Conservation (phyloP, 2,888 invertebrate genomes). For the Conchocele bisecta region DNA sequence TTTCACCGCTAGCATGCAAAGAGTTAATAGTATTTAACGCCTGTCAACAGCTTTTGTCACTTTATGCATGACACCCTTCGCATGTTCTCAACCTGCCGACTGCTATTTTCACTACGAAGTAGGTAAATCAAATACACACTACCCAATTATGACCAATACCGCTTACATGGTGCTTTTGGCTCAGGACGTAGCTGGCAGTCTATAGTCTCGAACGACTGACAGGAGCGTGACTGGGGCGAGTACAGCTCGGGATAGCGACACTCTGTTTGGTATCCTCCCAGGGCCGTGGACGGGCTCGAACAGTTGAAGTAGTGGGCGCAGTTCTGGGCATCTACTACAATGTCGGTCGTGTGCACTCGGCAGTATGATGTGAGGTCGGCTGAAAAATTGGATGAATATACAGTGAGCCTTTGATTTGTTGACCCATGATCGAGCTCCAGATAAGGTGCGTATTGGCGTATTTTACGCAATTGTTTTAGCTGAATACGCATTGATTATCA, state of each 20-base stretch:
- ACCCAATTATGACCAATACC: background rate
- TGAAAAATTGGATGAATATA: too few relatives aligned
- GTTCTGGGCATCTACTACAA: conserved; percentile 46
- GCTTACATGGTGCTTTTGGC: conserved; percentile 61
- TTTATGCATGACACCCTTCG: too few relatives aligned
- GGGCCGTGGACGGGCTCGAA: conserved; percentile 28
- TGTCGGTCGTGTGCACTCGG: conserved; percentile 37
- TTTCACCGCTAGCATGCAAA: too few relatives aligned
- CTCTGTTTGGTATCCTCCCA: conserved; percentile 37
- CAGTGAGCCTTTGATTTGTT: too few relatives aligned
- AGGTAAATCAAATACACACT: too few relatives aligned
- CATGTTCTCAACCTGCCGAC: too few relatives aligned
- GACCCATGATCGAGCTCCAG: too few relatives aligned
- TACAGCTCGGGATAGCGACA: conserved; percentile 59
- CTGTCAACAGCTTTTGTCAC: too few relatives aligned
- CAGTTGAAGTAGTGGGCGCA: conserved; percentile 65
- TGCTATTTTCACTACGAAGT: too few relatives aligned
- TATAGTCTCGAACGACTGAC: conserved; percentile 44
- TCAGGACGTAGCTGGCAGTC: conserved; percentile 51
- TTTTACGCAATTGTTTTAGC: too few relatives aligned
- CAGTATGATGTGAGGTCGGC: conserved; percentile 51
- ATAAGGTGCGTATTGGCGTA: background rate
- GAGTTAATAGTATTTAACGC: too few relatives aligned
- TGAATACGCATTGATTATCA: too few relatives aligned
- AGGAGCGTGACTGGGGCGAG: conserved; percentile 26